A percentile compares a stretch with the other conserved stretches of the same genome.
These are phyloP conservation scores for Zaprionus gabonicus DNA, from an alignment of 1,140 invertebrate genomes.

Conservation along the genomic window DNA sequence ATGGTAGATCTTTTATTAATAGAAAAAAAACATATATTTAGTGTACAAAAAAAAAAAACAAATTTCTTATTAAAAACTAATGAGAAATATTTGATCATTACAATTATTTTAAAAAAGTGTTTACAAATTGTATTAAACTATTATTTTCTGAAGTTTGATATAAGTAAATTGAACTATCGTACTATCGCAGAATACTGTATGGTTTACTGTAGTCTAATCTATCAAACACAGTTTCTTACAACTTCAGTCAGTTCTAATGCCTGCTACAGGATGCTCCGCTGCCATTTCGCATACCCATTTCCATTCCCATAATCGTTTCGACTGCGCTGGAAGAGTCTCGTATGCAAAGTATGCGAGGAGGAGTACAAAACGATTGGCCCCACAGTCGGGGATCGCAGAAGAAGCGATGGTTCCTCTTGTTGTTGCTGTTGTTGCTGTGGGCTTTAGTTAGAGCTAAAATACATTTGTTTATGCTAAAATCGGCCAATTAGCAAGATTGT, in stretches of 20 bases:
- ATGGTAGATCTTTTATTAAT: too few species aligned
- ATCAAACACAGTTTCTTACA: neutral
- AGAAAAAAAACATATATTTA: too few species aligned
- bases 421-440: conserved; percentile 13
- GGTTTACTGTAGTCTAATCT: neutral
- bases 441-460: conserved; percentile 82
- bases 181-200: too few species aligned
- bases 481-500: conserved; percentile 84
- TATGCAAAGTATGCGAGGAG: conserved; percentile 67
- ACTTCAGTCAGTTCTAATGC: conserved; percentile 1
- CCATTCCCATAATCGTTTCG: conserved; percentile 27
- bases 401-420: conserved; percentile 7
- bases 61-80: too few species aligned
- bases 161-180: too few species aligned
- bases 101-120: too few species aligned
- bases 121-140: too few species aligned
- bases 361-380: conserved; percentile 66
- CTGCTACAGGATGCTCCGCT: neutral
- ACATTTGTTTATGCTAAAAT: conserved; percentile 85
- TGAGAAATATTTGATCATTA: too few species aligned
- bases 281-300: conserved; percentile 13
- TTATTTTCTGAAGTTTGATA: too few species aligned
- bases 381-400: conserved; percentile 12
- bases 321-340: conserved; percentile 13
- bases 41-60: too few species aligned